phyloP scores from a whole-genome alignment of 2,888 invertebrate genomes.

The Agriopis aurantiaria region DNA sequence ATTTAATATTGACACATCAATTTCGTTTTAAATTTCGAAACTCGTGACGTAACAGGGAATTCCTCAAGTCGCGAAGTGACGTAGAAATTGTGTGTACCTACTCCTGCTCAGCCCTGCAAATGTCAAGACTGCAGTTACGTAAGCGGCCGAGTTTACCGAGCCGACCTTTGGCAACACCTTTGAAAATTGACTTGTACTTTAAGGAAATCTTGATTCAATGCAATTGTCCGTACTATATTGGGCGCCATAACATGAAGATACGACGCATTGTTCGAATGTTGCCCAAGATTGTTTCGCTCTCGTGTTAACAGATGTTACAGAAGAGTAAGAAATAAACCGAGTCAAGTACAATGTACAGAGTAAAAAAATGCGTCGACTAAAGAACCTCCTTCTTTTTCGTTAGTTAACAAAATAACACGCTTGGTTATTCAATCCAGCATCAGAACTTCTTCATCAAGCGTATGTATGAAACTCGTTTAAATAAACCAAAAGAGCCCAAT shows the following conservation, averaged over 20 bases:
- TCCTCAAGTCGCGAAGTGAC: constrained; percentile 62
- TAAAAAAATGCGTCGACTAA: not conserved
- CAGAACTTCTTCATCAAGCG: too few relatives aligned
- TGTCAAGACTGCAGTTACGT: constrained; percentile 74
- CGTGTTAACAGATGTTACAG: constrained; percentile 30
- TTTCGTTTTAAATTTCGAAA: constrained; percentile 58
- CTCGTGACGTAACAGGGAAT: constrained; percentile 73
- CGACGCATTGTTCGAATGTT: constrained; percentile 44
- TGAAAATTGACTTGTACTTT: constrained; percentile 71
- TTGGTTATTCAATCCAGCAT: too few relatives aligned
- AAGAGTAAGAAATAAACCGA: constrained; percentile 12
- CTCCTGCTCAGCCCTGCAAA: constrained; percentile 70
- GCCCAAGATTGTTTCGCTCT: constrained; percentile 37
- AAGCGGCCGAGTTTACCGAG: constrained; percentile 59
- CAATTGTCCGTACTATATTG: constrained; percentile 54
- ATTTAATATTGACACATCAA: constrained; percentile 53
- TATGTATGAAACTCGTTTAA: too few relatives aligned
- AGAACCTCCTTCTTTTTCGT: too few relatives aligned
- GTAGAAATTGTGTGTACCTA: constrained; percentile 49
- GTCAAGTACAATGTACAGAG: constrained; percentile 7
- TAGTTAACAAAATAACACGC: too few relatives aligned
- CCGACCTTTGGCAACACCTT: constrained; percentile 73
- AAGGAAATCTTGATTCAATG: constrained; percentile 67
- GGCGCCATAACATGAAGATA: constrained; percentile 33
- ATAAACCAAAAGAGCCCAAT: too few relatives aligned